phyloP scores from a whole-genome alignment of 2,888 invertebrate species.

The Theretra japonica region DNA sequence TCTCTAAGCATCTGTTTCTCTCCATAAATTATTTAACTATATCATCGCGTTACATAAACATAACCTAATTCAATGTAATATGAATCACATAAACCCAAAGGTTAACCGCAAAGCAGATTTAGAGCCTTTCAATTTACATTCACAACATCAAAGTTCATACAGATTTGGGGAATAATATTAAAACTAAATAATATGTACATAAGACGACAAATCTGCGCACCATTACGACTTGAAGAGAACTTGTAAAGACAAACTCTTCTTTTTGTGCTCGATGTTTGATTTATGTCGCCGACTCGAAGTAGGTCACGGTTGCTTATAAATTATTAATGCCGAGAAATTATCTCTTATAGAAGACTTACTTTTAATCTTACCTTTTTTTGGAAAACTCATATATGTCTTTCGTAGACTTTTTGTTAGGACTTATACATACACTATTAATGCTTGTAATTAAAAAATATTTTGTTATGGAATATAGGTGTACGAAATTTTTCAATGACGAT shows the following conservation, averaged over 20 bases:
- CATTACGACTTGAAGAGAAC: not conserved
- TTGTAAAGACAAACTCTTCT: not conserved
- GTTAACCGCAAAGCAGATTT: not conserved
- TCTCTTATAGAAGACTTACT: not conserved
- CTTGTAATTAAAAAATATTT: too few species aligned
- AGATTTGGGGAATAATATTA: not conserved
- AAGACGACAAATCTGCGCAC: not conserved
- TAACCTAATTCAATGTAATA: not conserved
- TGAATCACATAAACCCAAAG: not conserved
- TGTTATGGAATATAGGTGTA: too few species aligned
- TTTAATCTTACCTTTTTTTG: not conserved
- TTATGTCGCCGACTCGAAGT: constrained; percentile 13
- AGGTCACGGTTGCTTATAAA: constrained; percentile 7
- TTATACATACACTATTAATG: too few species aligned
- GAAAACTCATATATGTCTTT: too few species aligned
- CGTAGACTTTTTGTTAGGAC: too few species aligned
- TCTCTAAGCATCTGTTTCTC: too few species aligned
- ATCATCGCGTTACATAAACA: too few species aligned
- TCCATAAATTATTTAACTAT: too few species aligned
- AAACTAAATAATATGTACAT: not conserved
- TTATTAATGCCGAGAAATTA: constrained; percentile 2
- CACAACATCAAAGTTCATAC: not conserved
- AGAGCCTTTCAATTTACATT: constrained; percentile 15
- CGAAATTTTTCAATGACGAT: too few species aligned
- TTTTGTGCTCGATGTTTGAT: not conserved